Evolutionary conservation across 2,888 invertebrate species (phyloP).

Genomic region (Perizoma affinitatum): DNA sequence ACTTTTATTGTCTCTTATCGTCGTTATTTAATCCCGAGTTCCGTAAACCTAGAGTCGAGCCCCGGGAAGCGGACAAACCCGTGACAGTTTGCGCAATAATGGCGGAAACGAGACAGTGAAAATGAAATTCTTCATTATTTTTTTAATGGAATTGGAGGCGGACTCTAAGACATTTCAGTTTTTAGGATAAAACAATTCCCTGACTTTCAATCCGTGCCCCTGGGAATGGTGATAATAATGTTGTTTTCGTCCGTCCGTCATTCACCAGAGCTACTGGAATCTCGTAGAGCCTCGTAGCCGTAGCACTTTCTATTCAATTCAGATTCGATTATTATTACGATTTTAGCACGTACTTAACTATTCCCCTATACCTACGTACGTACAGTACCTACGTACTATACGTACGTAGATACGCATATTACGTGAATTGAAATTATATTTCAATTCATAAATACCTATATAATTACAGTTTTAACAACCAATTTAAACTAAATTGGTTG

Average conservation of each 20-base stretch:
- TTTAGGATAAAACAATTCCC: background rate
- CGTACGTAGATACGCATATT: no score
- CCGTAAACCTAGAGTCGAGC: constrained; percentile 22
- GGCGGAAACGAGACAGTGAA: constrained; percentile 4
- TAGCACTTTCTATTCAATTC: background rate
- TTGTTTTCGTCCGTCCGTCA: background rate
- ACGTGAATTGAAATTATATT: no score
- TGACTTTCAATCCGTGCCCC: background rate
- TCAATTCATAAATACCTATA: no score
- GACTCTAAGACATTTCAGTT: background rate
- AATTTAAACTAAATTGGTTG: no score
- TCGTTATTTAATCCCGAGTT: constrained; percentile 43
- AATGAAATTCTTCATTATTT: constrained; percentile 15
- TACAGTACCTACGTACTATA: no score
- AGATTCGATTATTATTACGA: no score
- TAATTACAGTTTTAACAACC: no score
- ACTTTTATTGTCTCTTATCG: constrained; percentile 35
- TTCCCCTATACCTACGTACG: no score
- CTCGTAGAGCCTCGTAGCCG: constrained; percentile 1
- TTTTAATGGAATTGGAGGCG: background rate
- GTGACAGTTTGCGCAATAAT: constrained; percentile 10
- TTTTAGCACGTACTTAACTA: no score
- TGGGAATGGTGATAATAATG: background rate
- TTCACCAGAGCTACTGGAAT: background rate
- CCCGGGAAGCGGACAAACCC: constrained; percentile 16